These are phyloP conservation scores for Papio anubis DNA, from an alignment of 2,113 vertebrate genomes.

Conservation along the genomic window DNA sequence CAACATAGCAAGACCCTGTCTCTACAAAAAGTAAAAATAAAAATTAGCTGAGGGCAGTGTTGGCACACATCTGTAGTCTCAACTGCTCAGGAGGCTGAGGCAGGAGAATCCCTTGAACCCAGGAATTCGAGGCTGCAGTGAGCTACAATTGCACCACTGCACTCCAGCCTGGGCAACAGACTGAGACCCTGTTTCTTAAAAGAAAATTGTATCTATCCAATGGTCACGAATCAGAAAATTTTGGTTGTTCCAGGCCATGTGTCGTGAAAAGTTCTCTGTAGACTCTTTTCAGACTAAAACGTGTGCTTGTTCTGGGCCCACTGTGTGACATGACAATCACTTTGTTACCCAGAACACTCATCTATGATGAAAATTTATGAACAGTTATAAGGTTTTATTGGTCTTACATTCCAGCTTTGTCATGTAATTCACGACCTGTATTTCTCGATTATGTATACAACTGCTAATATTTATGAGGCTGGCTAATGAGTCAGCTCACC, in stretches of 20 bases:
- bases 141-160: too few species aligned
- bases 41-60: too few species aligned
- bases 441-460: neutral
- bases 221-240: neutral
- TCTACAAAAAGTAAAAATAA: too few species aligned
- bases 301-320: neutral
- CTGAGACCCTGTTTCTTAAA: too few species aligned
- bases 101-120: too few species aligned
- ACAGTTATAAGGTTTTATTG: neutral
- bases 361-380: constrained; percentile 21
- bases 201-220: neutral
- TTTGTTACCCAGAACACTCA: neutral
- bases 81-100: too few species aligned
- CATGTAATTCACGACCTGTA: neutral
- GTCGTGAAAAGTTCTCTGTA: neutral
- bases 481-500: neutral
- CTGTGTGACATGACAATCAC: neutral
- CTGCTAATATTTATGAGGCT: neutral
- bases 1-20: too few species aligned
- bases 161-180: too few species aligned
- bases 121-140: too few species aligned
- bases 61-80: too few species aligned
- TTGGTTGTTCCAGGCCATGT: neutral
- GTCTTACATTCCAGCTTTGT: neutral
- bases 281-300: neutral